Conservation (phyloP, 2,888 invertebrate genomes). For the Lamellibrachia columna region DNA sequence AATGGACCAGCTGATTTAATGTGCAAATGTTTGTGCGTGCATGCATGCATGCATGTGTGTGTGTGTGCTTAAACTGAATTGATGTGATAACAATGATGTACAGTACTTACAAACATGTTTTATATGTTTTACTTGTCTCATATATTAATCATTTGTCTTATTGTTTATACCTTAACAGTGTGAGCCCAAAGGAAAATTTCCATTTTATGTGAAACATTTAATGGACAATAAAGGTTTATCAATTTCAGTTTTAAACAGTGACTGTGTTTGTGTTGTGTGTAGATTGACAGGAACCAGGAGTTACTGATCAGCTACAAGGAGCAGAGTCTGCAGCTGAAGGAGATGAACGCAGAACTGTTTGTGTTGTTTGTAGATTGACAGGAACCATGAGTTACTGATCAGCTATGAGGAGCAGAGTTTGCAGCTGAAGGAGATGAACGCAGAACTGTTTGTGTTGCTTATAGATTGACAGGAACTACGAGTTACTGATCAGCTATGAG, state of each 20-base stretch:
- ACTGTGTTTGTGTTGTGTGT: slow-evolving; percentile 10
- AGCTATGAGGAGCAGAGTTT: slow-evolving; percentile 58
- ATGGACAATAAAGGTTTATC: not conserved
- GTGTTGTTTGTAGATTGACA: slow-evolving; percentile 46
- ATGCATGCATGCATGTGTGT: not conserved
- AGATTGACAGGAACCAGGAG: slow-evolving; percentile 55
- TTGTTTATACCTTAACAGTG: no score
- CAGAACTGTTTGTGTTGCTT: slow-evolving; percentile 43
- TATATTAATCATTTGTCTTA: no score
- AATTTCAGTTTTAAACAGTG: not conserved
- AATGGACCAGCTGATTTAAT: not conserved
- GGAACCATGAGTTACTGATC: slow-evolving; percentile 51
- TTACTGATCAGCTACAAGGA: slow-evolving; percentile 56
- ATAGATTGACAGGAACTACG: no score
- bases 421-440: slow-evolving; percentile 59
- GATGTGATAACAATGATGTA: no score
- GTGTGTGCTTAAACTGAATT: not conserved
- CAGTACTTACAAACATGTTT: no score
- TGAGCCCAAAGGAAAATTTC: not conserved
- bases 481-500: no score
- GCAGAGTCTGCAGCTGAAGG: slow-evolving; percentile 40
- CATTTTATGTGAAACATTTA: not conserved
- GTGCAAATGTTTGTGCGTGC: not conserved
- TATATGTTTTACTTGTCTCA: no score
- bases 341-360: no score